Evolutionary conservation across 2,797 vertebrate genomes (phyloP), one percentile per base, ranked within the genome.

Genomic region (Champsocephalus esox): DNA sequence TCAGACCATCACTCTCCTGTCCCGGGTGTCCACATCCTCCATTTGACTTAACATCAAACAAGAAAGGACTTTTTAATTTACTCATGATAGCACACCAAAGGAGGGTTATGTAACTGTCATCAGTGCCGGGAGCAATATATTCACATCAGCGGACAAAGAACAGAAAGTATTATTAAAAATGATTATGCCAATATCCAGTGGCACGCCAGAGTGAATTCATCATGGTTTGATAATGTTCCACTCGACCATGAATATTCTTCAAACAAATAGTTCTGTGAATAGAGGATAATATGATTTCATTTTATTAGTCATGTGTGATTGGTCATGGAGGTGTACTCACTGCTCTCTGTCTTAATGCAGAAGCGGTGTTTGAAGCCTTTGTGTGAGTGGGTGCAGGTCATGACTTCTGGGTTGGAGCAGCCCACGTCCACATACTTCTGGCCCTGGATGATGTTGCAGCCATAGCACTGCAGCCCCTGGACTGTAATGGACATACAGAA

Each of bases 361-460:
- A 96, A 96, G 32, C 95, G 94, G 56, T 96, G 95, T 87, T 95
- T 96, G 90, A 96, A 96, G 81, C 95, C 95, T 70, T 94, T 95
- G 91, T 96, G 95, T 60, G 94, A 95, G 87, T 94, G 95, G 80
- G 95, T 87, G 88, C 97, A 98, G 87, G 96, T 96, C 92, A 97
- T 95, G 87, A 97, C 95, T 89, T 98, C 96, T 0, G 97, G 97
- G 70, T 93, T 95, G 58, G 95, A 94, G 88, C 97, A 98, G 52
- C 97, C 97, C 77, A 94, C 94, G 62, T 97, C 96, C 88, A 98
- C 95, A 7, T 95, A 96, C 73, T 92, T 93, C 90, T 96, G 92
- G 51, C 96, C 96, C 24, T 96, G 94, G 60, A 97, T 91, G 73
- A 98, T 95, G 81, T 98, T 98, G 91, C 97, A 98, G 94, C 95